Base-by-base conservation (phyloP, 1,140 invertebrate genomes). In the Drosophila ficusphila region DNA sequence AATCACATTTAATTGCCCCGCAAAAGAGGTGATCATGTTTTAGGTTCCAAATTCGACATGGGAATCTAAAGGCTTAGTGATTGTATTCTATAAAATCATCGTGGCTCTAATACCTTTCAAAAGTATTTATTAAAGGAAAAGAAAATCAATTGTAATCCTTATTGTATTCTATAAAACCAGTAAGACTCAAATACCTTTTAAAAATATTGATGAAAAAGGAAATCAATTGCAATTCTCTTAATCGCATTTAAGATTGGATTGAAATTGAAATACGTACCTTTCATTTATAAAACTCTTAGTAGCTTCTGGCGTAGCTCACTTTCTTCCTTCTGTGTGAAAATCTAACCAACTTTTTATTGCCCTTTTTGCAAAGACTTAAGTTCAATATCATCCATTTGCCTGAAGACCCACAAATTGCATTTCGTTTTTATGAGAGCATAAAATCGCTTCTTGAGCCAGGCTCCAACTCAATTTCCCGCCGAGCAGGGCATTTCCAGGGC, bases 1-100 rank as follows among this genome's bases (percentile, higher is more conserved):
- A 72, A 60, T 44, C 64, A 47, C 38, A 51, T 72, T 72, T 61
- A 61, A 61, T 64, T 71, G 53, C 34, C 27, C 31, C 14, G n/a
- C 47, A 33, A 47, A 48, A 19, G 18, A 36, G 62, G 44, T 19
- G 44, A 65, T 67, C 33, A 61, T 34, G 7, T 60, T 58, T 27
- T 5, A 21, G 29, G 25, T 3, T 3, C 18, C 27, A 29, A 38
- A 34, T 33, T 34, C 27, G 11, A n/a, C 25, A 31, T 42, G 27
- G 36, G 36, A 61, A 41, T 27, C 12, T 16, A 4, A 19, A 21
- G 0, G n/a, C n/a, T n/a, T 5, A 23, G 16, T n/a, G 16, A 19
- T 18, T 7, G 3, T 18, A 3, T 41, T 9, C 7, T 7, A 29
- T 7, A 29, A 29, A 29, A 9, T 29, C 2, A 8, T 8, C 8